Evolutionary conservation across 1,140 invertebrate genomes (phyloP), one percentile per base, ranked within the genome.

Genomic region (Rhyzopertha dominica): DNA sequence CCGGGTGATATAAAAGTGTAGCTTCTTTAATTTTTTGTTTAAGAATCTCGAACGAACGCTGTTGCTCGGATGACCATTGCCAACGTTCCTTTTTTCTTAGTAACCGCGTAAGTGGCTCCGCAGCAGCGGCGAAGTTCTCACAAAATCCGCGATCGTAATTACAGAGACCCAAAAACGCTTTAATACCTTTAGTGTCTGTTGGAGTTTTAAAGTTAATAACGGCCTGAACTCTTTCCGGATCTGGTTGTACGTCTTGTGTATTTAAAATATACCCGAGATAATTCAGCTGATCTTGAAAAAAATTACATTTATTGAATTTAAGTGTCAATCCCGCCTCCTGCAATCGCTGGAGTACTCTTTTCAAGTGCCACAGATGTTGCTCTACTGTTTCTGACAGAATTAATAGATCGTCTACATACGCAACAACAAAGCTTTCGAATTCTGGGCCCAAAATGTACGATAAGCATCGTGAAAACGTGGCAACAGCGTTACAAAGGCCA

Each of bases 341-440:
- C 13, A 37, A 8, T 9, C 19, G 19, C 5, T 18, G 5, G 13
- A 37, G 23, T 12, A 37, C 14, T 18, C 13, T 37, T 9, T 37
- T 22, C 17, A 37, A 20, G 23, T 37, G 34, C 18, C 8, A 7
- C 23, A 22, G 13, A 19, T 37, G 34, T 10, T 37, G 18, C 18
- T 37, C 34, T 13, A 20, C 12, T 13, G 14, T 14, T 20, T 17
- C 10, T 37, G 34, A 37, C 14, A 37, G 12, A 10, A 37, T 17
- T 17, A 37, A 20, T 5, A 37, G 14, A 17, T 37, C 34, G 19
- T 37, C 34, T 9, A 37, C 34, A 20, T 37, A 37, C 19, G 34
- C 12, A 7, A 37, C n/a, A 17, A 37, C n/a, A 19, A 37, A 37
- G 13, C 23, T 22, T 10, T 17, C 0, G 19, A 14, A 17, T 37